Base-by-base conservation (phyloP, 2,113 vertebrate genomes). In the Arenaria interpres region DNA sequence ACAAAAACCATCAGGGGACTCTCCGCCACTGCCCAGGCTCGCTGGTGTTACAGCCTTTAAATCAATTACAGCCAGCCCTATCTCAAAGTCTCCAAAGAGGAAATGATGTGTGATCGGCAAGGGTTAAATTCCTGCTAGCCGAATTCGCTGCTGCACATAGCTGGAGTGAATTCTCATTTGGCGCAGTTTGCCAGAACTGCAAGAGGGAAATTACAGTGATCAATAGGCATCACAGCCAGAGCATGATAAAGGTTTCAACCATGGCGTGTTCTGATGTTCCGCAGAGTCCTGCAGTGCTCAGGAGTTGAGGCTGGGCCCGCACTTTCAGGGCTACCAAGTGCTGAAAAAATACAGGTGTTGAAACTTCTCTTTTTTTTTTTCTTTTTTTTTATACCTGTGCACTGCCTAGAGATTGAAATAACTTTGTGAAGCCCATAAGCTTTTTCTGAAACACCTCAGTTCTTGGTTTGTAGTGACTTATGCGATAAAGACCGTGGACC, bases 181-280 rank as follows among this genome's bases (percentile, higher is more conserved):
- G 72, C 7, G 5, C n/a, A 43, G 51, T 54, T 77, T 96, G 93
- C 85, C 96, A 95, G 81, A 91, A 12, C 17, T 82, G 66, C 51
- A 41, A 39, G 78, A 94, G 43, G 69, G 89, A 75, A 92, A 91
- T 86, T 92, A 82, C 43, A 78, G 85, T 35, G 75, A 91, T 97
- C 94, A 73, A 96, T 94, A 91, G 24, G 23, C 64, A 90, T 73
- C 86, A 63, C 67, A 71, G 82, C 77, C 56, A 96, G 93, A 93
- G 82, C 30, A 6, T 17, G 45, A 91, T 78, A 84, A 89, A 93
- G 51, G 25, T 91, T 96, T 89, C 88, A 89, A 35, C 62, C 24
- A 30, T 83, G 69, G 69, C 37, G 45, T 41, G 33, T 82, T 92
- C 87, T 74, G 22, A 51, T 53, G n/a, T 68, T 75, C 17, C 74